A percentile compares a stretch with the other conserved stretches of the same genome.
Conservation (phyloP, 35 echinoderm and acorn worm species). For the Chiridota heheva region DNA sequence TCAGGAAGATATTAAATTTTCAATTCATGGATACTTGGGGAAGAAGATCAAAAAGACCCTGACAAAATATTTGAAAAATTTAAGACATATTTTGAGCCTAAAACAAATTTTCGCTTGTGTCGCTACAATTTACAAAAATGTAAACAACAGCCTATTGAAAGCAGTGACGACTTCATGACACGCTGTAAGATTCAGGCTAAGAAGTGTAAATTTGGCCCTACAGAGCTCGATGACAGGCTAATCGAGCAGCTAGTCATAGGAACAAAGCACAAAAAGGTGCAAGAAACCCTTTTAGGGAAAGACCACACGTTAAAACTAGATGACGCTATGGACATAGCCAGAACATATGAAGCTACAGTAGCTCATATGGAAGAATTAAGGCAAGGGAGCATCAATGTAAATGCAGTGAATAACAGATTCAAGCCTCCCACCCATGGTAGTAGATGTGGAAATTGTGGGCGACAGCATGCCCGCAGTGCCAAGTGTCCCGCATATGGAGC, state of each 20-base stretch:
- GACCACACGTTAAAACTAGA: background rate
- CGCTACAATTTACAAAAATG: slow-evolving; percentile 1
- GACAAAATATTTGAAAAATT: background rate
- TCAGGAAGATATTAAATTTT: slow-evolving; percentile 25
- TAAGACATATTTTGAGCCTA: slow-evolving; percentile 15
- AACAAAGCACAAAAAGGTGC: slow-evolving; percentile 6
- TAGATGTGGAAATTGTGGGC: too few relatives aligned
- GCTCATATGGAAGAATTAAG: slow-evolving; percentile 14
- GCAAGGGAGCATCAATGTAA: too few relatives aligned
- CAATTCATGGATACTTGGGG: background rate
- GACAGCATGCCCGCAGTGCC: too few relatives aligned
- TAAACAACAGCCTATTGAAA: background rate
- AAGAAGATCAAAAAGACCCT: background rate
- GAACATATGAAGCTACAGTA: slow-evolving; percentile 21
- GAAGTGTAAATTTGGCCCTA: background rate
- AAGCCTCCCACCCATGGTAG: too few relatives aligned
- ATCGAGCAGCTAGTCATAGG: slow-evolving; percentile 35
- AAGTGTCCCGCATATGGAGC: too few relatives aligned
- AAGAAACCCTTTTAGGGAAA: slow-evolving; percentile 7
- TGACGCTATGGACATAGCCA: background rate
- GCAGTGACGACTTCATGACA: slow-evolving; percentile 6
- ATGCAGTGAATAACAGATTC: too few relatives aligned
- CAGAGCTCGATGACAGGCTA: background rate
- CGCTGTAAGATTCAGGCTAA: background rate
- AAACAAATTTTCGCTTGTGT: slow-evolving; percentile 6